Evolutionary conservation across 2,113 vertebrate species (phyloP).

Genomic region (Odontesthes bonariensis): DNA sequence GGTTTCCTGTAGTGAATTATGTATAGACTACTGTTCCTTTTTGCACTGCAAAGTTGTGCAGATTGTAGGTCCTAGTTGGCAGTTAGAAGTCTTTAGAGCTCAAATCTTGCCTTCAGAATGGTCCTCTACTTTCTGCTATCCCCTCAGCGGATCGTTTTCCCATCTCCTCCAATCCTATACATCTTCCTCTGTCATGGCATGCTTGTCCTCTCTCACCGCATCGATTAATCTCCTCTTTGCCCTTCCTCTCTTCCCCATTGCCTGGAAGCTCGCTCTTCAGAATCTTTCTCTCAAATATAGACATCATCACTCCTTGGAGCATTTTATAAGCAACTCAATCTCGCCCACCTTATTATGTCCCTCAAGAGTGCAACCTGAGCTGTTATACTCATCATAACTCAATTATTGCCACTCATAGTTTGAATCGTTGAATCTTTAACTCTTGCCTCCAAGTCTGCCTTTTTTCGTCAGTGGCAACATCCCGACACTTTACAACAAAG

Average conservation of each 20-base stretch:
- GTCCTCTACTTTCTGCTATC: neutral
- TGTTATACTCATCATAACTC: too few relatives aligned
- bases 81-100: neutral
- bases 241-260: conserved; percentile 14
- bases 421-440: neutral
- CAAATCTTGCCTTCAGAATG: neutral
- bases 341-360: neutral
- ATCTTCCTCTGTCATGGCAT: conserved; percentile 13
- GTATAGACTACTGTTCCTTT: too few relatives aligned
- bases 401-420: neutral
- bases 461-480: neutral
- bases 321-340: neutral
- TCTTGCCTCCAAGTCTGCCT: neutral
- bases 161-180: neutral
- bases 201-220: neutral
- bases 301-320: neutral
- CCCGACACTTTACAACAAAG: neutral
- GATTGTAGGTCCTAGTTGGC: too few relatives aligned
- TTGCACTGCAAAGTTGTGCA: too few relatives aligned
- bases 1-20: too few relatives aligned
- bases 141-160: conserved; percentile 8
- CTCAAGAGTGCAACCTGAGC: neutral
- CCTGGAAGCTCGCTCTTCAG: conserved; percentile 2
- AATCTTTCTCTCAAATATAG: neutral
- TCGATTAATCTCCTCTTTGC: conserved; percentile 7